These are phyloP conservation scores for Cinclus mexicanus DNA, from an alignment of 2,113 vertebrate genomes.

Conservation along the genomic window DNA sequence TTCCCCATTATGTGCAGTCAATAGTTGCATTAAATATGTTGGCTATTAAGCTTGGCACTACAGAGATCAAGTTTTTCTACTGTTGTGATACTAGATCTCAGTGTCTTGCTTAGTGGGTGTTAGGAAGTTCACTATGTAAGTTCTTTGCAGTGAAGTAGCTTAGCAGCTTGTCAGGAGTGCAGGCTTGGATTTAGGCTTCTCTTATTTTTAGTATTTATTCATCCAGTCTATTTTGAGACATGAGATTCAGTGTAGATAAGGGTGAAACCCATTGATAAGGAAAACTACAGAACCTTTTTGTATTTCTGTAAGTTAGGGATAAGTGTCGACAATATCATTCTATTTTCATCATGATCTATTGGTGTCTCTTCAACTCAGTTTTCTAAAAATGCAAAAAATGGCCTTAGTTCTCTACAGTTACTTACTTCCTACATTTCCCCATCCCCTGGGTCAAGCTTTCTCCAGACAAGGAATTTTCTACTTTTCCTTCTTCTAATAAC, in stretches of 20 bases:
- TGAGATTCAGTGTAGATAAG: not conserved
- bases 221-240: not conserved
- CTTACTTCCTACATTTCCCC: not conserved
- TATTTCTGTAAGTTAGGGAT: not conserved
- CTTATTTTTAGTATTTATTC: not conserved
- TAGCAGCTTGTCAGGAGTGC: not conserved
- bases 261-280: not conserved
- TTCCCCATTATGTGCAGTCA: not conserved
- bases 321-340: not conserved
- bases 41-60: not conserved
- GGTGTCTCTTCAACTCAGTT: not conserved
- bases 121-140: not conserved
- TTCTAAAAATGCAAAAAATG: not conserved
- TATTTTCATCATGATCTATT: not conserved
- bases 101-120: not conserved
- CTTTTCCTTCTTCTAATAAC: not conserved
- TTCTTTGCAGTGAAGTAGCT: not conserved
- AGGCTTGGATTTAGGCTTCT: not conserved
- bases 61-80: not conserved
- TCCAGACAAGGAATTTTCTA: not conserved
- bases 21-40: not conserved
- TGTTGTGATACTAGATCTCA: not conserved
- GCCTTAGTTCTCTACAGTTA: not conserved
- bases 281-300: not conserved
- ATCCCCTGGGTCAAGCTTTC: rapidly evolving